Percentiles rank a stretch among this genome's conserved stretches.
These are phyloP conservation scores for Hirtodrosophila cameraria DNA, from an alignment of 2,888 invertebrate species.

Conservation along the genomic window DNA sequence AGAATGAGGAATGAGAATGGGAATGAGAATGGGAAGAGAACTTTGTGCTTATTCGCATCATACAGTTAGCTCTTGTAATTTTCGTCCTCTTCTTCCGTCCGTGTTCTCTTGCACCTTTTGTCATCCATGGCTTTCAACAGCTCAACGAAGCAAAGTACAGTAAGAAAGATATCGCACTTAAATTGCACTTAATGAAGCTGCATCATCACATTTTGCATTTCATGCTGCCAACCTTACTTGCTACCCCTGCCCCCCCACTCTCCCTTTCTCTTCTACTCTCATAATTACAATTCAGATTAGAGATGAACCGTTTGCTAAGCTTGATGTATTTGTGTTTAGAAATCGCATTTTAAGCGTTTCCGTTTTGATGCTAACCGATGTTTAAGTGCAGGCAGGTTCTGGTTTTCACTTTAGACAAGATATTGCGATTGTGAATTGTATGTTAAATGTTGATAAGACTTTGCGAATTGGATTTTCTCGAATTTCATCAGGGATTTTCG, in stretches of 20 bases:
- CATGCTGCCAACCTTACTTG: constrained; percentile 22
- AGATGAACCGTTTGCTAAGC: background rate
- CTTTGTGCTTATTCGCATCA: constrained; percentile 53
- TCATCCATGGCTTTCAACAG: constrained; percentile 71
- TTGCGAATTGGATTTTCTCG: no score
- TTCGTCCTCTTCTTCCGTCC: constrained; percentile 1
- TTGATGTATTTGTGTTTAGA: no score
- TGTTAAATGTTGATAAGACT: no score
- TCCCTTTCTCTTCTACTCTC: background rate
- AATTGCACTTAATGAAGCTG: constrained; percentile 79
- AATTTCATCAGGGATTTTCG: no score
- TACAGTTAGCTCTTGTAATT: constrained; percentile 42
- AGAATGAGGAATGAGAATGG: background rate
- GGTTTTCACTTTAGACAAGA: no score
- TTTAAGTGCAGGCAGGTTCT: no score
- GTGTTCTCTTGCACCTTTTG: constrained; percentile 63
- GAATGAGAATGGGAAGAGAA: constrained; percentile 17
- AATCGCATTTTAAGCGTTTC: no score
- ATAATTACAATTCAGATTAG: constrained; percentile 3
- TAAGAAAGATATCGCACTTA: constrained; percentile 73
- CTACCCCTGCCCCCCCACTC: background rate
- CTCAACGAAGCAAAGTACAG: constrained; percentile 46
- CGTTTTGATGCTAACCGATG: no score
- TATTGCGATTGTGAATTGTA: no score
- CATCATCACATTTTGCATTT: constrained; percentile 80